These are phyloP conservation scores for Syrphus vitripennis DNA, from an alignment of 2,888 invertebrate genomes.

Conservation along the genomic window DNA sequence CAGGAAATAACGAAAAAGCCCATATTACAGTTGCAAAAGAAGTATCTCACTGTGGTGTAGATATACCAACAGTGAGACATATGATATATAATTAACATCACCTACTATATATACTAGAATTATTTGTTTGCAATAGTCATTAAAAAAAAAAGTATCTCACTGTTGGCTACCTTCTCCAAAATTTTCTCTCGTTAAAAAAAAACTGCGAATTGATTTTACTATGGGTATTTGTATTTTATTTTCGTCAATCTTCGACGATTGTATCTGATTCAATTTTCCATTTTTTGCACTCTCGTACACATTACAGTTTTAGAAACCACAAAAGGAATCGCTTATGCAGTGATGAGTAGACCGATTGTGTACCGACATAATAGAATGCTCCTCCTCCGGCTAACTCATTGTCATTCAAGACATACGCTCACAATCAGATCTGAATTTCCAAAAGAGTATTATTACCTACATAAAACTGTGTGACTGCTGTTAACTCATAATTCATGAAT, in stretches of 20 bases:
- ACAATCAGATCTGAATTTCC: constrained; percentile 71
- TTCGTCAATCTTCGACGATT: constrained; percentile 21
- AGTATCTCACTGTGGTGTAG: too few species aligned
- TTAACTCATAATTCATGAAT: constrained; percentile 69
- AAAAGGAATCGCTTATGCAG: constrained; percentile 43
- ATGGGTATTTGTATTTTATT: constrained; percentile 8
- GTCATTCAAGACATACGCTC: constrained; percentile 51
- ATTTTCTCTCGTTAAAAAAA: constrained; percentile 28
- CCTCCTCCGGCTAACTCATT: constrained; percentile 48
- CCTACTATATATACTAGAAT: too few species aligned
- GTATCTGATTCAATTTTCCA: constrained; percentile 48
- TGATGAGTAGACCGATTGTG: constrained; percentile 52
- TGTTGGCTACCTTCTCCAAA: constrained; percentile 22
- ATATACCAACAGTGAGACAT: too few species aligned
- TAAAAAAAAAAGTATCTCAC: too few species aligned
- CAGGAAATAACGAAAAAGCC: too few species aligned
- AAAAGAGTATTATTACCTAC: constrained; percentile 65
- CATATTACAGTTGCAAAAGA: too few species aligned
- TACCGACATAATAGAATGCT: constrained; percentile 17
- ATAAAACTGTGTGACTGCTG: constrained; percentile 47
- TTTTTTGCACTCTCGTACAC: constrained; percentile 52
- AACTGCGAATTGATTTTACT: constrained; percentile 35
- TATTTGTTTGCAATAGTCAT: too few species aligned
- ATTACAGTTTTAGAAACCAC: constrained; percentile 62
- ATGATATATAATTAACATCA: too few species aligned